Percentiles rank a stretch among this genome's conserved stretches.
These are phyloP conservation scores for Caretta caretta DNA, from an alignment of 2,113 vertebrate species.

Conservation along the genomic window DNA sequence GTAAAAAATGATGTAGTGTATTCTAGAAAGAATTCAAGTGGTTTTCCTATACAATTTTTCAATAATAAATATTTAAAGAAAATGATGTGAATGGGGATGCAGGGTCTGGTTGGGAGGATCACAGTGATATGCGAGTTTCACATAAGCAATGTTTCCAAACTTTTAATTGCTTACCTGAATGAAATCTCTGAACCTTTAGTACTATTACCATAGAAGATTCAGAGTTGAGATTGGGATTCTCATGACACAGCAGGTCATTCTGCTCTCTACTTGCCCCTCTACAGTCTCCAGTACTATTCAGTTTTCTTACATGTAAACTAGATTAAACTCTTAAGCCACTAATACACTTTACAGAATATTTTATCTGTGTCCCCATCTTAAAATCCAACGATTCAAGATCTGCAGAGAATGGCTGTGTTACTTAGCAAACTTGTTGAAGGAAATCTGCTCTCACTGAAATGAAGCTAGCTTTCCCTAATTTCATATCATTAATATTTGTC, in stretches of 20 bases:
- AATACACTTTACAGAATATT: too few species aligned
- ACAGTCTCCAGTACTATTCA: background rate
- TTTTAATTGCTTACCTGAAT: background rate
- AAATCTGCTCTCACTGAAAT: conserved; percentile 7
- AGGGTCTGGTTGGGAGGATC: background rate
- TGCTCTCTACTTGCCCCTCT: background rate
- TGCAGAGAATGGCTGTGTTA: background rate
- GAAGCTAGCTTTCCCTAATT: background rate
- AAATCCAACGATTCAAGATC: background rate
- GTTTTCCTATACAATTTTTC: background rate
- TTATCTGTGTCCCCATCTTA: background rate
- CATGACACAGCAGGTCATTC: background rate
- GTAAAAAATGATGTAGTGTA: background rate
- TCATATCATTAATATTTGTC: conserved; percentile 1
- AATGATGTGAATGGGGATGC: background rate
- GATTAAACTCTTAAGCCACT: background rate
- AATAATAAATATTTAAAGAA: background rate
- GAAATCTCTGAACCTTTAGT: background rate
- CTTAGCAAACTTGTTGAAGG: background rate
- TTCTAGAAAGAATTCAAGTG: background rate
- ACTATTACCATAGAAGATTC: background rate
- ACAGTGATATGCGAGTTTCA: background rate
- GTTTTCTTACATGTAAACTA: background rate
- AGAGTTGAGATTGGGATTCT: background rate
- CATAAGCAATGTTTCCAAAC: background rate